Evolutionary conservation across 2,888 invertebrate genomes (phyloP), one percentile per base, ranked within the genome.

Genomic region (Noctua fimbriata): DNA sequence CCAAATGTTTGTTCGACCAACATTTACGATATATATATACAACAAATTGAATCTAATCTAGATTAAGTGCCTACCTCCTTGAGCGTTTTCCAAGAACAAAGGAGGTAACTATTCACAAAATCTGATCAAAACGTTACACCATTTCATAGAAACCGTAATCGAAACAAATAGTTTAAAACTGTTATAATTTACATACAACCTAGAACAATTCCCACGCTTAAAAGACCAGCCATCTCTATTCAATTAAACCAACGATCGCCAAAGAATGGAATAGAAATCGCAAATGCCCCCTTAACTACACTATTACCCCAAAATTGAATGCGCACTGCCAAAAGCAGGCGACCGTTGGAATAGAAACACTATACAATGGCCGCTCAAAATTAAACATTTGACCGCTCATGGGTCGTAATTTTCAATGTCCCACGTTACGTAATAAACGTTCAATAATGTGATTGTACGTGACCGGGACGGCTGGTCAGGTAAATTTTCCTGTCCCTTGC

Each of bases 361-460:
- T 79, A 73, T 79, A 79, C 75, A 82, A 80, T 81, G 73, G 73
- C 86, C 80, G 83, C 78, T 84, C 88, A 87, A 92, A 93, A 92
- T 93, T 93, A 93, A 93, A 92, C 84, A 87, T 85, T 89, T 85
- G 82, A 83, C 81, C 80, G 84, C 81, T 82, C 89, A 87, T 85
- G 87, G 82, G 78, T 86, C 89, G 87, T 94, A 93, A 94, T 93
- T 92, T 93, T 90, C 92, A 92, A 93, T 93, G 93, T 91, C 92
- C 69, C 69, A 55, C 52, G 76, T 90, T 93, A 91, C 92, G 91
- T 93, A 93, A 94, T 95, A 94, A 94, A 93, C 92, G 94, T 95
- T 94, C 92, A 94, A 95, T 95, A 95, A 92, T 91, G 92, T 91
- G 93, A 93, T 93, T 93, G 92, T 93, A 92, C 92, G 93, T 90